Conservation (phyloP, 2,888 invertebrate genomes). For the Dicyrtomina minuta region DNA sequence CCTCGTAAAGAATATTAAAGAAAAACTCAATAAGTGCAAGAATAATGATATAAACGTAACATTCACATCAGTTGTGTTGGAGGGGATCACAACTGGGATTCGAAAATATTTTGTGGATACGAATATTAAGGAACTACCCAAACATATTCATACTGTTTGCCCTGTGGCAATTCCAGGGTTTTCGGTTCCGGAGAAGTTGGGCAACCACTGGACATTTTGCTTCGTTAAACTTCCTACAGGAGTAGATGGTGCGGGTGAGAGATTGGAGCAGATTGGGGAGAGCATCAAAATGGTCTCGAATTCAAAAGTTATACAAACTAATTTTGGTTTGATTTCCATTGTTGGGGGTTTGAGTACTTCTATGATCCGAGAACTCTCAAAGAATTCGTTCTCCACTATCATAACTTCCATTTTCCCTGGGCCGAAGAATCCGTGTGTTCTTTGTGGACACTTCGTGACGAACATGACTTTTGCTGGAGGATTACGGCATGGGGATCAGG, state of each 20-base stretch:
- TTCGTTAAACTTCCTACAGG: background rate
- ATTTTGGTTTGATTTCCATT: slow-evolving; percentile 14
- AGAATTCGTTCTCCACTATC: slow-evolving; percentile 8
- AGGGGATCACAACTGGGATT: background rate
- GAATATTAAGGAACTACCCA: background rate
- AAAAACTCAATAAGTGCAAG: too few species aligned
- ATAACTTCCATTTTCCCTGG: slow-evolving; percentile 22
- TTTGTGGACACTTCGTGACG: background rate
- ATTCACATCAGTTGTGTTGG: slow-evolving; percentile 7
- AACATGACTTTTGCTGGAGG: slow-evolving; percentile 16
- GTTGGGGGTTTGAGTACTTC: background rate
- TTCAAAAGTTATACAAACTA: background rate
- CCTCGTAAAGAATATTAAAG: slow-evolving; percentile 11
- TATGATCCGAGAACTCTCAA: background rate
- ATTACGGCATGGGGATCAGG: slow-evolving; percentile 13
- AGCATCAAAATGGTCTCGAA: background rate
- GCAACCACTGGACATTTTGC: slow-evolving; percentile 4
- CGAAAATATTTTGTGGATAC: background rate
- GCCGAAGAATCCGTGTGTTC: background rate
- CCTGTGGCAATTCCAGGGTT: background rate
- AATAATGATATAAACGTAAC: background rate
- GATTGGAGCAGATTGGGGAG: background rate
- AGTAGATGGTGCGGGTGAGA: background rate
- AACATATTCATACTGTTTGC: slow-evolving; percentile 10
- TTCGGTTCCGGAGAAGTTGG: background rate